phyloP scores from a whole-genome alignment of 2,113 vertebrate species.

The Prionailurus bengalensis region DNA sequence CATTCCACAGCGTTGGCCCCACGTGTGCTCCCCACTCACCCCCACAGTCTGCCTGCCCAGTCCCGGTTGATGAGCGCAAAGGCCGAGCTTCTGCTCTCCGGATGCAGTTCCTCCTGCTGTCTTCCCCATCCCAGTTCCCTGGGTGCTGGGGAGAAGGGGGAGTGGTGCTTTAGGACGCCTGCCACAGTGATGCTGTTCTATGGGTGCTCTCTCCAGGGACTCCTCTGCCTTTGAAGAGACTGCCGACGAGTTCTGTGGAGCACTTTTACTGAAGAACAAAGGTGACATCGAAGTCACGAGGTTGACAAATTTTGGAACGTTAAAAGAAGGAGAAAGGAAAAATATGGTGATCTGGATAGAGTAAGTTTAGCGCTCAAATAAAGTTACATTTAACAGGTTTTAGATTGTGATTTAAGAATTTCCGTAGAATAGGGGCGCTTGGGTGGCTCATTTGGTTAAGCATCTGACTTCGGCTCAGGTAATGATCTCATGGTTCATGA shows the following conservation, averaged over 20 bases:
- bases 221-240: accelerated
- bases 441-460: no score
- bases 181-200: background rate
- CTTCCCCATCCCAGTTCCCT: accelerated
- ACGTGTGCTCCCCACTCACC: accelerated
- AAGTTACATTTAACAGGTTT: background rate
- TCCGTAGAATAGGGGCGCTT: background rate
- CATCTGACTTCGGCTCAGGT: no score
- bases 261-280: constrained; percentile 90
- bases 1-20: background rate
- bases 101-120: accelerated
- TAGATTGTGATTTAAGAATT: background rate
- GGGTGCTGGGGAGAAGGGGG: background rate
- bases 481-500: no score
- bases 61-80: accelerated
- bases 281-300: constrained; percentile 90
- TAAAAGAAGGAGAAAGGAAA: constrained; percentile 89
- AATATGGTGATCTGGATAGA: constrained; percentile 92
- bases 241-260: constrained; percentile 68
- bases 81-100: accelerated
- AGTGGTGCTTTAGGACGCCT: accelerated
- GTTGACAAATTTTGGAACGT: constrained; percentile 90
- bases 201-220: constrained; percentile 45
- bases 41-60: background rate
- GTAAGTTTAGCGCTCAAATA: constrained; percentile 88